These are phyloP conservation scores for Sesamia nonagrioides DNA, from an alignment of 1,140 invertebrate genomes.

Conservation along the genomic window DNA sequence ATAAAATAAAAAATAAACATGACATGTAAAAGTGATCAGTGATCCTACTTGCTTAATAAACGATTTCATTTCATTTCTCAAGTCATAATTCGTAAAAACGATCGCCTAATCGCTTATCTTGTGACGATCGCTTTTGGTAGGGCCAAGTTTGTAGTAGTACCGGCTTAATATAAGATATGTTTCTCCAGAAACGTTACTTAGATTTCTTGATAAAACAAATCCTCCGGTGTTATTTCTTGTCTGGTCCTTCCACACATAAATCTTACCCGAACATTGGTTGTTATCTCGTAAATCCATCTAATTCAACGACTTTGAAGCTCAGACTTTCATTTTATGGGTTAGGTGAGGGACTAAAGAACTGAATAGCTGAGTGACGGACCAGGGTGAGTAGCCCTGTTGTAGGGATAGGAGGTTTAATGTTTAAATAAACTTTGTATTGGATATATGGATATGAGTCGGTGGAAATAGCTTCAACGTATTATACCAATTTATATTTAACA, in stretches of 20 bases:
- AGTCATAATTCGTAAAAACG: no score
- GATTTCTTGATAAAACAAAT: not conserved
- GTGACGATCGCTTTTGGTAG: no score
- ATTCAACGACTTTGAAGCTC: not conserved
- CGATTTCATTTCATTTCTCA: no score
- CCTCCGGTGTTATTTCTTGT: not conserved
- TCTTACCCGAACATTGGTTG: not conserved
- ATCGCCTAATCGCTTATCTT: no score
- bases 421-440: not conserved
- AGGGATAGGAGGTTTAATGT: not conserved
- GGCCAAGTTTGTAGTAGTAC: no score
- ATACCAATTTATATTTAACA: no score
- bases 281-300: conserved; percentile 18
- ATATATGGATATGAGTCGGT: no score
- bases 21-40: no score
- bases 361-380: not conserved
- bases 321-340: not conserved
- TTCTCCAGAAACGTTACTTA: not conserved
- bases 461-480: no score
- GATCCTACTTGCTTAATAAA: no score
- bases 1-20: no score
- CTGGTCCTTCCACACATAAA: not conserved
- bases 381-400: not conserved
- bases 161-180: not conserved
- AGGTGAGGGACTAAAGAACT: not conserved